phyloP scores from a whole-genome alignment of 2,797 vertebrate genomes.

The Petrocephalus schoutedeni region DNA sequence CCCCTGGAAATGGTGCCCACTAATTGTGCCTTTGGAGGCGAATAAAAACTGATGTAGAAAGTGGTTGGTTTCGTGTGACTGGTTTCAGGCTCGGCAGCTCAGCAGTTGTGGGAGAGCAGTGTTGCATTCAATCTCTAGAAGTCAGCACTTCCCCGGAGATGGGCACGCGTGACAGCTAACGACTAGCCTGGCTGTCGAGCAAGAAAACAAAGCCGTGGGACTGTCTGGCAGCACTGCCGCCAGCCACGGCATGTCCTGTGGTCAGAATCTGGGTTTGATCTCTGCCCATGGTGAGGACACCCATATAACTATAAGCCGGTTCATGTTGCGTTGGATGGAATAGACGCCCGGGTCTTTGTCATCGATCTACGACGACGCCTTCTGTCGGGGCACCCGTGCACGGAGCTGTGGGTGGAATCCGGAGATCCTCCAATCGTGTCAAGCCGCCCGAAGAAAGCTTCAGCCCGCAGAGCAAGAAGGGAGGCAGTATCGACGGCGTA shows the following conservation, averaged over 20 bases:
- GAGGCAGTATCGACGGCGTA: background rate
- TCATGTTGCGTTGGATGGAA: background rate
- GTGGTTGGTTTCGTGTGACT: background rate
- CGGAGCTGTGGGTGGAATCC: background rate
- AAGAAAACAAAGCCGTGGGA: background rate
- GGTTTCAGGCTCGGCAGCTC: background rate
- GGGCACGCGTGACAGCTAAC: background rate
- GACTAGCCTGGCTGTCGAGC: background rate
- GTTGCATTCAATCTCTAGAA: background rate
- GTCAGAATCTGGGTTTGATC: background rate
- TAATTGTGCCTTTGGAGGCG: conserved; percentile 2
- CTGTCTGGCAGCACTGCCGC: background rate
- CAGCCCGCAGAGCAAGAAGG: background rate
- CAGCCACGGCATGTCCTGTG: background rate
- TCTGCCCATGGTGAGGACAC: background rate
- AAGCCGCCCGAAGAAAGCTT: background rate
- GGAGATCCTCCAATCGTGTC: background rate
- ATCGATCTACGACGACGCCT: background rate
- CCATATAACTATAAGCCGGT: background rate
- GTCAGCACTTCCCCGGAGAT: background rate
- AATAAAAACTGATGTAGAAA: background rate
- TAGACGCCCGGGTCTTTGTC: background rate
- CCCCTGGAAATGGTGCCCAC: background rate
- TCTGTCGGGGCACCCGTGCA: background rate
- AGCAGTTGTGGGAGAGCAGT: background rate